Percentiles rank a stretch among this genome's conserved stretches.
phyloP scores from a whole-genome alignment of 2,113 vertebrate species.

The Syngnathus typhle region DNA sequence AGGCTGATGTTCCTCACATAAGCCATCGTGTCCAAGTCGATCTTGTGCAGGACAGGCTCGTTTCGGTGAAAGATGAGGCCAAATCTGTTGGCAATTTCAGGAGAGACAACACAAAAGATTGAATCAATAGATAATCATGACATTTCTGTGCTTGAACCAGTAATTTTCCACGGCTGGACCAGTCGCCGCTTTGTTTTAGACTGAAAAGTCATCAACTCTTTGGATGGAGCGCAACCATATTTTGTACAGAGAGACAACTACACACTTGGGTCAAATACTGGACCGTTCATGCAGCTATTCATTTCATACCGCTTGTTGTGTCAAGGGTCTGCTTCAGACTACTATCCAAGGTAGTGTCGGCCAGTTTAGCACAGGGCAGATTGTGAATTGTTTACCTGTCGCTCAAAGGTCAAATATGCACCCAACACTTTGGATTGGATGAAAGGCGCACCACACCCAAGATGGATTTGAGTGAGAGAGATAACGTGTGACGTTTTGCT shows the following conservation, averaged over 20 bases:
- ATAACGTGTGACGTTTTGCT: background rate
- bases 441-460: too few relatives aligned
- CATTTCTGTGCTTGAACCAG: background rate
- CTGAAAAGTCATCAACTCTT: background rate
- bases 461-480: too few relatives aligned
- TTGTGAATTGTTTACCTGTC: too few relatives aligned
- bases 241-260: background rate
- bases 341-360: too few relatives aligned
- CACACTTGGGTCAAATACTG: background rate
- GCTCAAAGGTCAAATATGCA: too few relatives aligned
- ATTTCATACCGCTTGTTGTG: background rate
- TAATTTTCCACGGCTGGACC: background rate
- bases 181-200: background rate
- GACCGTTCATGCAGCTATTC: background rate
- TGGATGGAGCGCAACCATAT: background rate
- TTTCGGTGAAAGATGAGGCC: constrained; percentile 90
- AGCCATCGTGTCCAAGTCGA: constrained; percentile 87
- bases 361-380: too few relatives aligned
- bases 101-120: constrained; percentile 19
- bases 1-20: constrained; percentile 89
- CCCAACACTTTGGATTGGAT: too few relatives aligned
- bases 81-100: constrained; percentile 72
- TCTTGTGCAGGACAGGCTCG: constrained; percentile 86
- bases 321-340: too few relatives aligned
- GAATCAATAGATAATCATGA: constrained; percentile 28